Evolutionary conservation across 2,888 invertebrate genomes (phyloP).

Genomic region (Chloroclysta siterata): DNA sequence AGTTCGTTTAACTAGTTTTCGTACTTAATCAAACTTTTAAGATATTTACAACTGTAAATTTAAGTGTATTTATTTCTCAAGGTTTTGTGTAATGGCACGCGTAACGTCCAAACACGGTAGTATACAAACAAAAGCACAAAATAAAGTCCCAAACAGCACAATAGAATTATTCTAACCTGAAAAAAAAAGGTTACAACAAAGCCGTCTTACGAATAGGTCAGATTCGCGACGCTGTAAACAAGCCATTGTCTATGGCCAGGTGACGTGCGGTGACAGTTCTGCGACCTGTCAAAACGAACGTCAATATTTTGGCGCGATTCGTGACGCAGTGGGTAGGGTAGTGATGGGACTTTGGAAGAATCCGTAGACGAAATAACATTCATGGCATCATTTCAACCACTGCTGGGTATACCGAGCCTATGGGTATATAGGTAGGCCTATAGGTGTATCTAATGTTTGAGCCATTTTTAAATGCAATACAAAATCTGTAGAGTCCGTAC

Average conservation of each 20-base stretch:
- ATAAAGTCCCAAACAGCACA: constrained; percentile 40
- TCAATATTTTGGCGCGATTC: constrained; percentile 80
- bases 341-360: constrained; percentile 33
- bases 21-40: too few species aligned
- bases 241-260: constrained; percentile 54
- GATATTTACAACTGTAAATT: too few species aligned
- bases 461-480: too few species aligned
- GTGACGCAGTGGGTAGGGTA: constrained; percentile 68
- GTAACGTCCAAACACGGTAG: constrained; percentile 50
- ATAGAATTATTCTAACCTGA: constrained; percentile 37
- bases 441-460: too few species aligned
- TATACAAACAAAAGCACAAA: constrained; percentile 37
- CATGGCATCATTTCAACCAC: too few species aligned
- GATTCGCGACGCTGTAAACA: constrained; percentile 48
- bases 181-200: constrained; percentile 38
- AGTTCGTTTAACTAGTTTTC: too few species aligned
- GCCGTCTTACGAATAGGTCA: constrained; percentile 34
- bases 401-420: too few species aligned
- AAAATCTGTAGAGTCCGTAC: too few species aligned
- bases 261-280: constrained; percentile 63
- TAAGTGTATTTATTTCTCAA: too few species aligned
- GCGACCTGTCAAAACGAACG: constrained; percentile 69
- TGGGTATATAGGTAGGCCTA: too few species aligned
- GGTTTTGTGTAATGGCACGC: constrained; percentile 40
- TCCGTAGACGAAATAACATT: too few species aligned